phyloP scores from a whole-genome alignment of 2,888 invertebrate genomes.

The Mycogona germanica region DNA sequence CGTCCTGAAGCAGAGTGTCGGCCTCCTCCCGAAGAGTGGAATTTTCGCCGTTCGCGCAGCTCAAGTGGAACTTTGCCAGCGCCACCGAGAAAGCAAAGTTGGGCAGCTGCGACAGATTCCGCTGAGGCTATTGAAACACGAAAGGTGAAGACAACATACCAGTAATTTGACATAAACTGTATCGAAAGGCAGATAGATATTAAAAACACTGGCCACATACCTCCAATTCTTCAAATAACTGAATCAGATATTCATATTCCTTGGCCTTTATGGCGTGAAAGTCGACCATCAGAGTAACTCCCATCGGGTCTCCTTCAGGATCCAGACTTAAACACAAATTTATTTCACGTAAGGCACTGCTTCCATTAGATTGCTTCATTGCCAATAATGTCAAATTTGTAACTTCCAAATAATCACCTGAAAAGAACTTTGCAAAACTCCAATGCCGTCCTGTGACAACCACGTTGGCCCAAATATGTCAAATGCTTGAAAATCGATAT shows the following conservation, averaged over 20 bases:
- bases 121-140: conserved; percentile 34
- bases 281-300: conserved; percentile 62
- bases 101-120: conserved; percentile 67
- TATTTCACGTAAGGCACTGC: too few species aligned
- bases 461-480: conserved; percentile 59
- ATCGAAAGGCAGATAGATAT: conserved; percentile 31
- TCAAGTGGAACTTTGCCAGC: conserved; percentile 51
- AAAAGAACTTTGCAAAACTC: conserved; percentile 75
- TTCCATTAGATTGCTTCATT: too few species aligned
- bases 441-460: conserved; percentile 73
- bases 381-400: too few species aligned
- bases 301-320: conserved; percentile 61
- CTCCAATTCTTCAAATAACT: conserved; percentile 39
- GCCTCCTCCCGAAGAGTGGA: conserved; percentile 27
- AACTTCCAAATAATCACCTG: conserved; percentile 28
- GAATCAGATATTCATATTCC: conserved; percentile 56
- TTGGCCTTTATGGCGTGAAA: conserved; percentile 62
- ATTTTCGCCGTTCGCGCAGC: conserved; percentile 20
- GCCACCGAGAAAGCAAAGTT: conserved; percentile 75
- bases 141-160: background rate
- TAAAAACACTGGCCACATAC: too few species aligned
- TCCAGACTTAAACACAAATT: conserved; percentile 48
- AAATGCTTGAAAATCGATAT: conserved; percentile 71
- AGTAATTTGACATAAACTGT: background rate
- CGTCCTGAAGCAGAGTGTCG: conserved; percentile 54